Conservation (phyloP, 2,797 vertebrate species). For the Melanotaenia maccullochi region DNA sequence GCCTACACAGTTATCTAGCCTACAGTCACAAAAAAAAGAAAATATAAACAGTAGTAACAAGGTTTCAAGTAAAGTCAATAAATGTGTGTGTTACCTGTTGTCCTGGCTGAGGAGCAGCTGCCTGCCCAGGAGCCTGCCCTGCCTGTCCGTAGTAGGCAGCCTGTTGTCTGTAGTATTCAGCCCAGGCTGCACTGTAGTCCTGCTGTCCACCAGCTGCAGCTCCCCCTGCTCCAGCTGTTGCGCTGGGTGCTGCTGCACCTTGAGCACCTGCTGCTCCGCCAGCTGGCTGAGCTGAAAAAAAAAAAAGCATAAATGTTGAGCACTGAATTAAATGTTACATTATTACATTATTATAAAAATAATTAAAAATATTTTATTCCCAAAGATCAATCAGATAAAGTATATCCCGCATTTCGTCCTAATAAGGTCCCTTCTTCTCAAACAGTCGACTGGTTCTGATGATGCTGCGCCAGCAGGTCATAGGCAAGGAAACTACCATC, state of each 20-base stretch:
- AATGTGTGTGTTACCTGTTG: constrained; percentile 76
- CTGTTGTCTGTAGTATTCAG: constrained; percentile 94
- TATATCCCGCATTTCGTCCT: background rate
- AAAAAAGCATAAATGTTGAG: background rate
- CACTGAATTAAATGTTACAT: background rate
- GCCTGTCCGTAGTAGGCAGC: constrained; percentile 84
- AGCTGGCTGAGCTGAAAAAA: constrained; percentile 71
- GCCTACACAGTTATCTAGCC: background rate
- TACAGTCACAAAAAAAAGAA: background rate
- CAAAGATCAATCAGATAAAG: background rate
- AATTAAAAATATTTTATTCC: background rate
- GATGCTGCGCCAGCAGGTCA: background rate
- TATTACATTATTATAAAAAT: background rate
- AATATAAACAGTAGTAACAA: background rate
- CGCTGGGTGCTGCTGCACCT: constrained; percentile 38
- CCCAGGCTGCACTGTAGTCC: constrained; percentile 95
- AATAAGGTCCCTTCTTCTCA: too few species aligned
- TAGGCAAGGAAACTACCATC: background rate
- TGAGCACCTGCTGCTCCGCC: constrained; percentile 67
- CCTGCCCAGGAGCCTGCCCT: constrained; percentile 79
- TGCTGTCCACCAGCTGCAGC: constrained; percentile 83
- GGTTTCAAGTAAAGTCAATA: background rate
- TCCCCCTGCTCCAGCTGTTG: constrained; percentile 56
- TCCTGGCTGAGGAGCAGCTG: constrained; percentile 79
- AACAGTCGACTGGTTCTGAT: background rate